These are phyloP conservation scores for Mormyrus iriodes DNA, from an alignment of 2,113 vertebrate species.

Conservation along the genomic window DNA sequence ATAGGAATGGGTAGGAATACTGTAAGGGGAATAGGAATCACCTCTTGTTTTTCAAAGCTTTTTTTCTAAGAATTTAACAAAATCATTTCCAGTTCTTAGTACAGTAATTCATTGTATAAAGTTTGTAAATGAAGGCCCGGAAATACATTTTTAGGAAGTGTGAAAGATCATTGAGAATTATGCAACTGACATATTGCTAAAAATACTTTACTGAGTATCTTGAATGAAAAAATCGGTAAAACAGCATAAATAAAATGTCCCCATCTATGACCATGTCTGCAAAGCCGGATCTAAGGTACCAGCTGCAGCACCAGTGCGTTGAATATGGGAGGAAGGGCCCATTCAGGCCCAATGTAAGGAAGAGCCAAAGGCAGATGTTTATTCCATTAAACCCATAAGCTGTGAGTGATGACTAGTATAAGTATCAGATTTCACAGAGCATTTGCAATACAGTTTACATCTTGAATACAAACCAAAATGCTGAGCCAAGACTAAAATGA, in stretches of 20 bases:
- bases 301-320: neutral
- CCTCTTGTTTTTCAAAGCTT: no score
- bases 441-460: neutral
- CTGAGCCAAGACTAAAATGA: neutral
- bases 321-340: neutral
- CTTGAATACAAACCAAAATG: neutral
- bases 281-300: neutral
- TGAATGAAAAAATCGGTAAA: neutral
- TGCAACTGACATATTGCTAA: neutral
- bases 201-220: neutral
- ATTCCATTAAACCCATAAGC: neutral
- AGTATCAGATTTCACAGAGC: neutral
- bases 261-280: neutral
- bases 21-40: no score
- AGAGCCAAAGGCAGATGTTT: neutral
- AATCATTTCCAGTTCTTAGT: no score
- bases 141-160: neutral
- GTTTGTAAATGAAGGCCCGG: no score
- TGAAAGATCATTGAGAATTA: neutral
- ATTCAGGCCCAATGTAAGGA: neutral
- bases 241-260: neutral
- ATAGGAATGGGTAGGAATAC: no score
- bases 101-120: no score
- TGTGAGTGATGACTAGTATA: neutral
- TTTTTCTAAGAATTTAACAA: no score